phyloP scores from a whole-genome alignment of 2,113 vertebrate species.

The Mesembrinibis cayennensis region DNA sequence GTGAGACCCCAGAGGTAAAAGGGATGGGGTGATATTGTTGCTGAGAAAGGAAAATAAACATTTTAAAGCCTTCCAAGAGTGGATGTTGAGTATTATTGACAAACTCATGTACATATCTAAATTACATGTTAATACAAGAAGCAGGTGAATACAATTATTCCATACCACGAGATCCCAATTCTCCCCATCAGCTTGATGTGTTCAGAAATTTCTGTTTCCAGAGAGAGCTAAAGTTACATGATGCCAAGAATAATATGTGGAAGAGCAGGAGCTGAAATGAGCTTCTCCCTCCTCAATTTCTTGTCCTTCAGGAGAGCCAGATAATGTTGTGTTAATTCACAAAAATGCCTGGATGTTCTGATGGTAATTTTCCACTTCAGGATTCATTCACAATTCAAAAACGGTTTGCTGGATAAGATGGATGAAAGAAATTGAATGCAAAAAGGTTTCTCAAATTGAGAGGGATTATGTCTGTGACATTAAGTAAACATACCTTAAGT shows the following conservation, averaged over 20 bases:
- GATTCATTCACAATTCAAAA: background rate
- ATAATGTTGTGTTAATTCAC: background rate
- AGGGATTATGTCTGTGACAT: background rate
- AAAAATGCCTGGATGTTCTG: background rate
- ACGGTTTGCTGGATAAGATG: background rate
- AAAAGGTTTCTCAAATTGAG: background rate
- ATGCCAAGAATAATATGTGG: background rate
- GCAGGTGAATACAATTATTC: background rate
- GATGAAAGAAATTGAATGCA: background rate
- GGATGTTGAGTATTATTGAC: constrained; percentile 39
- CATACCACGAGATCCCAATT: background rate
- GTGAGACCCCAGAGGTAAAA: constrained; percentile 71
- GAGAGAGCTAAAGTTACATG: background rate
- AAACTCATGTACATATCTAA: background rate
- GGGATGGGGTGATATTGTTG: background rate
- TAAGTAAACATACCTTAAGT: background rate
- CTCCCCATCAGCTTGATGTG: background rate
- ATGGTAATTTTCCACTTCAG: background rate
- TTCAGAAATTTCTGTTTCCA: background rate
- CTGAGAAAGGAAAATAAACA: constrained; percentile 31
- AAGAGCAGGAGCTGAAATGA: background rate
- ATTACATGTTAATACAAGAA: background rate
- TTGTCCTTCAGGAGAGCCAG: background rate
- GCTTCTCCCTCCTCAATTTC: background rate
- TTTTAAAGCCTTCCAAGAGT: constrained; percentile 24